phyloP scores from a whole-genome alignment of 2,113 vertebrate genomes.

The Stomatorhinus ivindoensis region DNA sequence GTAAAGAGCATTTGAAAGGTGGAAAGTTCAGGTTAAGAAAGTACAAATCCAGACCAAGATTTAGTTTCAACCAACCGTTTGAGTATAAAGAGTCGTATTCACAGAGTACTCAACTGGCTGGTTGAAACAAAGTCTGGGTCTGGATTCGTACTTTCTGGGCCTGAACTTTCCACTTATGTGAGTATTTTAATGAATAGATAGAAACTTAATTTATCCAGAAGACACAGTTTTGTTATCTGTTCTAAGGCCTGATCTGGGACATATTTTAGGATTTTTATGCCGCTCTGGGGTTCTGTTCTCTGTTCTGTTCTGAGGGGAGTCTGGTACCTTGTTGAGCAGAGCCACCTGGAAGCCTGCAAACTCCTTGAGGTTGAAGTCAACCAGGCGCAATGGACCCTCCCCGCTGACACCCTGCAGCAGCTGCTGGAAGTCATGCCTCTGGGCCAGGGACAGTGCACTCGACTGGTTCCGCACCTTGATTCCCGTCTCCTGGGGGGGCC shows the following conservation, averaged over 20 bases:
- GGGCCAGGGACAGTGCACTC: slow-evolving; percentile 60
- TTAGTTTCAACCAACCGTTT: too few relatives aligned
- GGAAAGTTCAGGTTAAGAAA: too few relatives aligned
- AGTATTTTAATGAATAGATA: neutral
- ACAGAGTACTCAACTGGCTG: too few relatives aligned
- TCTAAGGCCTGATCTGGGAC: neutral
- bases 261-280: neutral
- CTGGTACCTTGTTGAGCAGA: slow-evolving; percentile 73
- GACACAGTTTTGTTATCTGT: neutral
- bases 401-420: slow-evolving; percentile 71
- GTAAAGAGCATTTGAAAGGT: neutral
- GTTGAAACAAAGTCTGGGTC: too few relatives aligned
- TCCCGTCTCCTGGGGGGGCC: slow-evolving; percentile 73
- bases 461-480: slow-evolving; percentile 83
- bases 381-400: slow-evolving; percentile 61
- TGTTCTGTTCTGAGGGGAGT: neutral
- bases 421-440: slow-evolving; percentile 71
- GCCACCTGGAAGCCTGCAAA: slow-evolving; percentile 76
- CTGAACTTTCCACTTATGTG: too few relatives aligned
- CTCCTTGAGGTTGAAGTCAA: slow-evolving; percentile 73
- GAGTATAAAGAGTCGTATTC: too few relatives aligned
- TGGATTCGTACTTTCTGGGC: too few relatives aligned
- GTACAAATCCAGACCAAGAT: too few relatives aligned
- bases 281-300: neutral
- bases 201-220: neutral